Evolutionary conservation across 2,797 vertebrate species (phyloP).

Genomic region (Pangasius djambal): DNA sequence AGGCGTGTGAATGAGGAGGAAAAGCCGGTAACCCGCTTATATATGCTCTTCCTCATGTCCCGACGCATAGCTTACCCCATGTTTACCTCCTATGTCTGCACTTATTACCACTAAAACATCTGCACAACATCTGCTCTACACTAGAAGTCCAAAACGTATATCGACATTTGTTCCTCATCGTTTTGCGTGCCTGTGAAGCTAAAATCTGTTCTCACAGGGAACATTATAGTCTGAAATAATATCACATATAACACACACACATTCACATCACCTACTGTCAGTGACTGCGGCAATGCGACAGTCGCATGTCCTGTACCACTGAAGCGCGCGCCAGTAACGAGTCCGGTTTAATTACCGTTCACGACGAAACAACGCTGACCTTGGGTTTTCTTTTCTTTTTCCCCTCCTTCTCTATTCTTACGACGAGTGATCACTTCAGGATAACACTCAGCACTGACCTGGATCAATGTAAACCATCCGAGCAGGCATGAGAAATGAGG

Average conservation of each 20-base stretch:
- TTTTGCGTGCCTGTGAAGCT: not conserved
- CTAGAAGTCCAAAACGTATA: not conserved
- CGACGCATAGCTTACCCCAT: not conserved
- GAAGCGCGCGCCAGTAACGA: conserved; percentile 22
- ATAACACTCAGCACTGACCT: conserved; percentile 18
- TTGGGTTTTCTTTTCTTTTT: not conserved
- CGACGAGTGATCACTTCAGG: not conserved
- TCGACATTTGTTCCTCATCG: not conserved
- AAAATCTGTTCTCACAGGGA: not conserved
- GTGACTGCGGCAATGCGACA: conserved; percentile 60
- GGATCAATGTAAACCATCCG: not conserved
- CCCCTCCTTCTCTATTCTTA: not conserved
- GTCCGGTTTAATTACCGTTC: conserved; percentile 1
- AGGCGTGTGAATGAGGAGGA: not conserved
- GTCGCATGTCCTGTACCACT: conserved; percentile 29
- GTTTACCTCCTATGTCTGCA: not conserved
- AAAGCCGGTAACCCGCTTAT: not conserved
- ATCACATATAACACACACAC: conserved; percentile 19
- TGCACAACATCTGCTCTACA: not conserved
- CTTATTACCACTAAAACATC: not conserved
- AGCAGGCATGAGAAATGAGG: not conserved
- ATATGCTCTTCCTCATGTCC: not conserved
- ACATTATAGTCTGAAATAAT: not conserved
- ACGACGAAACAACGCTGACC: not conserved
- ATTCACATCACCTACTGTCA: conserved; percentile 23